These are phyloP conservation scores for Pyrgilauda ruficollis DNA, from an alignment of 2,113 vertebrate species.

Conservation along the genomic window DNA sequence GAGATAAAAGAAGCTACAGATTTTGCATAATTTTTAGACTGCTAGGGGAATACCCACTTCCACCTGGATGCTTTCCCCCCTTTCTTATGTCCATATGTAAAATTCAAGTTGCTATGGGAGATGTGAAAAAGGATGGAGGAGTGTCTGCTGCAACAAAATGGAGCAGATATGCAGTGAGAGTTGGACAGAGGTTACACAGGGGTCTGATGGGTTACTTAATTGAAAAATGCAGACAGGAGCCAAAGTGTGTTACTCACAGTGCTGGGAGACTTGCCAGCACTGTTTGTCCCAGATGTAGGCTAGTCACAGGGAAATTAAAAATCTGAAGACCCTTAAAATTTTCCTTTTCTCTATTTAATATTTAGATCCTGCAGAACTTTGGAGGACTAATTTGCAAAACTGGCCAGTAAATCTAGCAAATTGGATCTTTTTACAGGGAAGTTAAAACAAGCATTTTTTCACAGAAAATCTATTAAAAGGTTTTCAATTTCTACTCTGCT, in stretches of 20 bases:
- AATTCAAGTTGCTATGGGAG: background rate
- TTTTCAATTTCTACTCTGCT: background rate
- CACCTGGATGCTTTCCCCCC: background rate
- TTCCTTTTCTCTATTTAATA: background rate
- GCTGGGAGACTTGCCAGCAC: background rate
- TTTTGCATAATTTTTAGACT: background rate
- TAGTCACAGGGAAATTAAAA: background rate
- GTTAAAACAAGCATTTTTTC: background rate
- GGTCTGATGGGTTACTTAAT: background rate
- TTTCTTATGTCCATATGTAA: background rate
- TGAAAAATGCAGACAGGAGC: background rate
- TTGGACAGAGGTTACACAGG: background rate
- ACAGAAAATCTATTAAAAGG: background rate
- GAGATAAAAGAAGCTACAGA: background rate
- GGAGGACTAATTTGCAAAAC: background rate
- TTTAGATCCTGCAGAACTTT: background rate
- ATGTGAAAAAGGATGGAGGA: background rate
- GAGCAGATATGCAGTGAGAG: background rate
- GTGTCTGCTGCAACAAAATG: background rate
- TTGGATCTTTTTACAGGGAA: background rate
- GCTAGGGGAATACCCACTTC: background rate
- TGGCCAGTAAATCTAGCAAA: background rate
- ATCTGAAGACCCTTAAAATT: background rate
- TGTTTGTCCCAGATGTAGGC: background rate
- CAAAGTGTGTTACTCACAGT: background rate